Conservation (phyloP, 2,888 invertebrate species). For the Lasioglossum zephyrum region DNA sequence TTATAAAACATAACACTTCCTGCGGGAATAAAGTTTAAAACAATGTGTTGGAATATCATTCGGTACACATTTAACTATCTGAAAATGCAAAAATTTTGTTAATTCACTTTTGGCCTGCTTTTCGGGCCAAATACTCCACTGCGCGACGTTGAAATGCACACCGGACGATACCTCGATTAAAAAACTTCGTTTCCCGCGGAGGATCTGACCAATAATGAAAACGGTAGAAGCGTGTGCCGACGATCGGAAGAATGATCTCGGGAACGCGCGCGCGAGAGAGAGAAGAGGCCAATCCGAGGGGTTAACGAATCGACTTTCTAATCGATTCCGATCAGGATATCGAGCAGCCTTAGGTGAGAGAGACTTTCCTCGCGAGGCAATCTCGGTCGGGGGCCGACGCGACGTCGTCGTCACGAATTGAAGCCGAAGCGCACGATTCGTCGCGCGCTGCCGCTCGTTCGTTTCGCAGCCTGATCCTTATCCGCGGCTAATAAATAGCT, state of each 20-base stretch:
- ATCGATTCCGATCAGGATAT: slow-evolving; percentile 61
- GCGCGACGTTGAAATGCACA: neutral
- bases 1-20: no score
- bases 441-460: slow-evolving; percentile 33
- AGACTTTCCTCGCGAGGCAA: slow-evolving; percentile 22
- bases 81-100: no score
- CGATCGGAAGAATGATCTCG: slow-evolving; percentile 42
- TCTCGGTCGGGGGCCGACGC: neutral
- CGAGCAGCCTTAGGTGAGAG: slow-evolving; percentile 29
- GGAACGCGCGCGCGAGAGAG: slow-evolving; percentile 35
- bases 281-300: slow-evolving; percentile 43
- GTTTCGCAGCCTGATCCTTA: slow-evolving; percentile 62
- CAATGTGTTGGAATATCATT: no score
- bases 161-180: slow-evolving; percentile 1
- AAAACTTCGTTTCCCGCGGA: slow-evolving; percentile 48
- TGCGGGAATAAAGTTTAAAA: no score
- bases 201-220: slow-evolving; percentile 33
- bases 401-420: slow-evolving; percentile 52
- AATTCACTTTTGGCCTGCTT: no score
- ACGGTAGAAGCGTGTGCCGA: slow-evolving; percentile 20
- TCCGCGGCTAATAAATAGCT: slow-evolving; percentile 79
- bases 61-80: no score
- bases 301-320: slow-evolving; percentile 64
- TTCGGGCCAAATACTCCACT: no score
- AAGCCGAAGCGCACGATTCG: slow-evolving; percentile 52